phyloP scores from a whole-genome alignment of 2,888 invertebrate genomes.

The Trissolcus brochymenae region DNA sequence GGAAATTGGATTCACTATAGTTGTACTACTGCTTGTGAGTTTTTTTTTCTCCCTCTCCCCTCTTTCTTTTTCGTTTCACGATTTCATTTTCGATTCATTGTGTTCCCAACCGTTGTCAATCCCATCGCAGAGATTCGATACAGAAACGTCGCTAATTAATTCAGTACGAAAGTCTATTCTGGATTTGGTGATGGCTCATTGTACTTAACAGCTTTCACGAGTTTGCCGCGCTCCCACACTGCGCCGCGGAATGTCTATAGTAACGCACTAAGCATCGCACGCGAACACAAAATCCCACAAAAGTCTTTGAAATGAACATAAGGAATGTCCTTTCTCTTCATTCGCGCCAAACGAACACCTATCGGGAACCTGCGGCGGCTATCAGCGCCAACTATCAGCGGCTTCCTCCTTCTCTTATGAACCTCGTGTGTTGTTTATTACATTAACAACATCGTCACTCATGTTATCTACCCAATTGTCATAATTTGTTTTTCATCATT shows the following conservation, averaged over 20 bases:
- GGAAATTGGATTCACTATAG: too few species aligned
- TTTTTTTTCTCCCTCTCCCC: too few species aligned
- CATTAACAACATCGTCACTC: constrained; percentile 23
- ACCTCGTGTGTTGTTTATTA: constrained; percentile 15
- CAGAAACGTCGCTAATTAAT: constrained; percentile 26
- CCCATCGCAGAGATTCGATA: too few species aligned
- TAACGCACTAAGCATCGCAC: constrained; percentile 42
- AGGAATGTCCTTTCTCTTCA: constrained; percentile 56
- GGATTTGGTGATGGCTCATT: constrained; percentile 49
- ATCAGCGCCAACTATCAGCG: constrained; percentile 28
- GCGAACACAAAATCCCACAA: constrained; percentile 49
- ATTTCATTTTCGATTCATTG: neutral
- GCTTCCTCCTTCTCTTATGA: constrained; percentile 1
- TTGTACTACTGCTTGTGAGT: neutral
- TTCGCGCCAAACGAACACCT: constrained; percentile 46
- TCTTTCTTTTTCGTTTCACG: neutral
- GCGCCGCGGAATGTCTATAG: constrained; percentile 36
- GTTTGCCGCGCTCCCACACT: constrained; percentile 52
- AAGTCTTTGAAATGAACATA: constrained; percentile 48
- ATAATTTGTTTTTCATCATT: constrained; percentile 22
- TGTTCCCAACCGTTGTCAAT: too few species aligned
- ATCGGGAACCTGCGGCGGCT: constrained; percentile 30
- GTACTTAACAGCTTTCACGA: constrained; percentile 50
- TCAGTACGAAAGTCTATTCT: constrained; percentile 43
- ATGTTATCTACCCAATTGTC: constrained; percentile 13